Conservation (phyloP, 2,888 invertebrate genomes). For the Antheraea yamamai region DNA sequence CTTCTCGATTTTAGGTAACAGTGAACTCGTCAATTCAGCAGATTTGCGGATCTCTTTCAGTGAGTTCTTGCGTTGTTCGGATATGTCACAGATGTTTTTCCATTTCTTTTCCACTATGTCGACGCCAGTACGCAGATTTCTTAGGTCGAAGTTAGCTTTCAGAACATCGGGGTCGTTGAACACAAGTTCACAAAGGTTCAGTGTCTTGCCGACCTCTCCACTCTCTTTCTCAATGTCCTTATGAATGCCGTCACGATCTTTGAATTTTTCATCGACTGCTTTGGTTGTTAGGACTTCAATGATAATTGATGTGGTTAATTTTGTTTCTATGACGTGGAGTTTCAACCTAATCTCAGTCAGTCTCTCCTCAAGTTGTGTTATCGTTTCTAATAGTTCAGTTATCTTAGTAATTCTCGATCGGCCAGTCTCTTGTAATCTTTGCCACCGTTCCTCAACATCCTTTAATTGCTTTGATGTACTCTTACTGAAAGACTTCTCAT, state of each 20-base stretch:
- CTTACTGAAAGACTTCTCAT: constrained; percentile 78
- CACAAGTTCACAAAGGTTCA: constrained; percentile 90
- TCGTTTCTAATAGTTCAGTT: constrained; percentile 86
- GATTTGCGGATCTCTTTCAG: constrained; percentile 80
- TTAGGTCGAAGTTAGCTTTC: constrained; percentile 87
- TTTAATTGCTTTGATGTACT: constrained; percentile 81
- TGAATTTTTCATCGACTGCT: constrained; percentile 85
- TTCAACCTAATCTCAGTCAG: constrained; percentile 87
- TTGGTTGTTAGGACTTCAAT: constrained; percentile 85
- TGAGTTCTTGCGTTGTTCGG: constrained; percentile 83
- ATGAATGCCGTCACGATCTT: constrained; percentile 88
- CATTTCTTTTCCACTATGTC: constrained; percentile 89
- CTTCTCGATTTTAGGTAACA: constrained; percentile 84
- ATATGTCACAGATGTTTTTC: constrained; percentile 88
- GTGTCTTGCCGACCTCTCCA: constrained; percentile 88
- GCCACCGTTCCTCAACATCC: constrained; percentile 86
- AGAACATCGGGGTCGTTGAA: constrained; percentile 88
- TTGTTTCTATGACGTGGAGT: constrained; percentile 87
- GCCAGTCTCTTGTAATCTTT: constrained; percentile 84
- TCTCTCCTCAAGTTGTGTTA: constrained; percentile 86
- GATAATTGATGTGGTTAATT: constrained; percentile 85
- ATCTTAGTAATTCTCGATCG: constrained; percentile 87
- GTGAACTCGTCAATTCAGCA: constrained; percentile 84
- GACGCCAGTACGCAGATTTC: constrained; percentile 85
- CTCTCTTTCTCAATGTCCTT: constrained; percentile 89